Conservation (phyloP, 2,797 vertebrate species). For the Phrynocephalus guinanensis region DNA sequence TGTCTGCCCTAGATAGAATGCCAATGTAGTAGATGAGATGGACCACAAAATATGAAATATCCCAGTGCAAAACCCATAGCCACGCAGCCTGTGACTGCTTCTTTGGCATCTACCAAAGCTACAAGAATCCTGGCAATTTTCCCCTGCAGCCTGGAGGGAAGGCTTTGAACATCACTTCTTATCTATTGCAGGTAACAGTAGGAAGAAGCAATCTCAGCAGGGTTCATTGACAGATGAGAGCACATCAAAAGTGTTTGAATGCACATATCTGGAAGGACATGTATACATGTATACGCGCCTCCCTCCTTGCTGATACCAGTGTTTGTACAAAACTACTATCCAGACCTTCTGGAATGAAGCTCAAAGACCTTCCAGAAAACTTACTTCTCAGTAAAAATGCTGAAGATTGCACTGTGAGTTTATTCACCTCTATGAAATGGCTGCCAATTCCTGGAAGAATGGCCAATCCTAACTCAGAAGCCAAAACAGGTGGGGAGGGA, state of each 20-base stretch:
- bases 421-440: background rate
- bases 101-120: background rate
- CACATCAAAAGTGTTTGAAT: background rate
- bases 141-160: background rate
- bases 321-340: background rate
- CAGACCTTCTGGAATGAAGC: background rate
- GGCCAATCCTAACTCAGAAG: background rate
- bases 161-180: background rate
- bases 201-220: background rate
- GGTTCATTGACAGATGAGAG: background rate
- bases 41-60: background rate
- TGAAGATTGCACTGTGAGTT: background rate
- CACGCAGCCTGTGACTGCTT: background rate
- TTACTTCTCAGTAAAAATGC: background rate
- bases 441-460: background rate
- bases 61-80: background rate
- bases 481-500: background rate
- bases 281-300: too few relatives aligned
- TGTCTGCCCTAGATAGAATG: background rate
- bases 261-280: background rate
- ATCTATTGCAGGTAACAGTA: background rate
- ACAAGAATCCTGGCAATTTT: background rate
- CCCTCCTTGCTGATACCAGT: too few relatives aligned
- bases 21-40: background rate
- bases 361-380: background rate